These are phyloP conservation scores for Eurois occulta DNA, from an alignment of 2,888 invertebrate species.

Conservation along the genomic window DNA sequence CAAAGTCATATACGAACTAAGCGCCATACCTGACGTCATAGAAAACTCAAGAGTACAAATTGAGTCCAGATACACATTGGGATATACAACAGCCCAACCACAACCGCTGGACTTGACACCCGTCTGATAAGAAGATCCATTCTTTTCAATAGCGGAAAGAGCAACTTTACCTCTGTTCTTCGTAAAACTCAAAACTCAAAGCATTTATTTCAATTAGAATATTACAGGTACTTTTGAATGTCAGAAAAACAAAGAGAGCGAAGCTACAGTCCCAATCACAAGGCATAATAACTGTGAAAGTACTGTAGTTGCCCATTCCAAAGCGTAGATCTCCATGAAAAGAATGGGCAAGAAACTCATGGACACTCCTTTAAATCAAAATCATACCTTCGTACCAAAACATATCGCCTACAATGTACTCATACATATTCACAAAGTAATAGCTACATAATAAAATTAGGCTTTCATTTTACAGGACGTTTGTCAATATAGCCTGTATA, in stretches of 20 bases:
- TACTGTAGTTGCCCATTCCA: too few relatives aligned
- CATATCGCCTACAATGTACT: constrained; percentile 7
- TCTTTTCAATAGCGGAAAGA: not conserved
- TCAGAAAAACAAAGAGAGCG: too few relatives aligned
- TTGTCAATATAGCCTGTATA: constrained; percentile 67
- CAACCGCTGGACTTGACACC: not conserved
- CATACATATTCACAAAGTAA: constrained; percentile 66
- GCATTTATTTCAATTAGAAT: too few relatives aligned
- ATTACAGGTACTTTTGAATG: too few relatives aligned
- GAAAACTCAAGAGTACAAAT: not conserved
- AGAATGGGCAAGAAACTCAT: too few relatives aligned
- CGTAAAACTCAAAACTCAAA: too few relatives aligned
- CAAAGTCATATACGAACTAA: not conserved
- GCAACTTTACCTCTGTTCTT: not conserved
- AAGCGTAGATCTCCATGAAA: too few relatives aligned
- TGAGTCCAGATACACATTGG: not conserved
- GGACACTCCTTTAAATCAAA: too few relatives aligned
- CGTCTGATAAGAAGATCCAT: not conserved
- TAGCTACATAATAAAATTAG: constrained; percentile 81
- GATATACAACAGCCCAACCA: not conserved
- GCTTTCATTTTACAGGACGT: constrained; percentile 78
- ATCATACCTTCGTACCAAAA: not conserved
- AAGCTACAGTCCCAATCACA: too few relatives aligned
- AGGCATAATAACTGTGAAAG: too few relatives aligned
- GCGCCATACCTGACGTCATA: not conserved